These are phyloP conservation scores for Hyperopisus bebe DNA, from an alignment of 2,113 vertebrate genomes.

Conservation along the genomic window DNA sequence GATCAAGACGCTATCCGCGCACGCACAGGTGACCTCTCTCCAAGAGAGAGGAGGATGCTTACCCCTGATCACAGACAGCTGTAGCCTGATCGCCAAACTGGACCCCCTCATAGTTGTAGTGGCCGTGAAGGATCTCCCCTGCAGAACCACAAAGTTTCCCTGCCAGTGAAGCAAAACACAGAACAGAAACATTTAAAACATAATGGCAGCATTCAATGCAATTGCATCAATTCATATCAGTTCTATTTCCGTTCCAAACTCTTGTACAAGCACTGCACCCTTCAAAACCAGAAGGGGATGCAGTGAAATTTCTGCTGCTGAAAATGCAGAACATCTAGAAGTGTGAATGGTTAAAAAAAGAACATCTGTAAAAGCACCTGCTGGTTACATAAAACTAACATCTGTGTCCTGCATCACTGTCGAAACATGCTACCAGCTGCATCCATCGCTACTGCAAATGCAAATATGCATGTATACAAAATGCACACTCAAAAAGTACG, in stretches of 20 bases:
- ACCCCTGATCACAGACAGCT: conserved; percentile 52
- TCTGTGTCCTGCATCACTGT: not conserved
- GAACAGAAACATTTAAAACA: not conserved
- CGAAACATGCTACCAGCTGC: not conserved
- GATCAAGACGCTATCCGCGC: not conserved
- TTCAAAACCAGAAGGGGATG: not conserved
- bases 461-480: not conserved
- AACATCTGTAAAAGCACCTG: not conserved
- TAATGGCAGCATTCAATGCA: not conserved
- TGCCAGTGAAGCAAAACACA: not conserved
- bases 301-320: not conserved
- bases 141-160: conserved; percentile 52
- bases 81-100: conserved; percentile 52
- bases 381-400: not conserved
- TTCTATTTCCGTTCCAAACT: not conserved
- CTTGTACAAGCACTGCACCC: not conserved
- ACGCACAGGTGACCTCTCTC: not conserved
- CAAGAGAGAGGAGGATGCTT: not conserved
- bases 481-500: not conserved
- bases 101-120: conserved; percentile 46
- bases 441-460: not conserved
- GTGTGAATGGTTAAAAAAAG: not conserved
- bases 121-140: conserved; percentile 48
- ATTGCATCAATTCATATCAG: not conserved
- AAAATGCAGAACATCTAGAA: not conserved